Conservation (phyloP, 1,140 invertebrate genomes). For the Calephelis virginiensis region DNA sequence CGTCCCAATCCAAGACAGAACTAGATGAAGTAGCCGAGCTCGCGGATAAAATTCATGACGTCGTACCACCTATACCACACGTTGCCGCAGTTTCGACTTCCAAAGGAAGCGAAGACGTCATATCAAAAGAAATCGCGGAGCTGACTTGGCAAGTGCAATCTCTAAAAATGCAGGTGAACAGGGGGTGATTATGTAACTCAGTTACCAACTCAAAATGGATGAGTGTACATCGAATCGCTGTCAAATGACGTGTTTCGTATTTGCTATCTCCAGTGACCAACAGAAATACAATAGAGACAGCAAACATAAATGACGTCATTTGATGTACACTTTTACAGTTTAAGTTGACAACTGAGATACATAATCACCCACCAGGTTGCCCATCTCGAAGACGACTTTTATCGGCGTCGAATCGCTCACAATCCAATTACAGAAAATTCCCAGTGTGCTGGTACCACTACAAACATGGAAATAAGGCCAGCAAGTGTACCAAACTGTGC, state of each 20-base stretch:
- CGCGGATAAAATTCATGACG: neutral
- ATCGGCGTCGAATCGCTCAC: neutral
- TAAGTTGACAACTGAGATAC: no score
- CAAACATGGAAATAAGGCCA: constrained; percentile 20
- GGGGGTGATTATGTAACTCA: no score
- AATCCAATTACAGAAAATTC: neutral
- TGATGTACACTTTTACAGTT: no score
- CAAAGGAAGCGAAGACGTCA: neutral
- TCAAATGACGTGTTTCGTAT: no score
- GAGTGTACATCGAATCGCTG: no score
- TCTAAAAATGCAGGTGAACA: neutral
- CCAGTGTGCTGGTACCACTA: constrained; percentile 19
- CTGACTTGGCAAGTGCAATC: neutral
- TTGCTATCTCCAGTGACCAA: no score
- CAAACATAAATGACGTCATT: no score
- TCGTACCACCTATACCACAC: neutral
- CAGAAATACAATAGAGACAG: no score
- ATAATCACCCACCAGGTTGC: no score
- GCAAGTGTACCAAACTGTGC: constrained; percentile 21
- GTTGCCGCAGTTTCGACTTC: neutral
- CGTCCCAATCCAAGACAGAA: neutral
- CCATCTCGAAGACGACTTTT: neutral
- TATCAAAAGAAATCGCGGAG: neutral
- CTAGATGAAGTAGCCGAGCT: neutral
- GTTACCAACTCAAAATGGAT: no score